phyloP scores from a whole-genome alignment of 1,140 invertebrate species.

The Bombus superbus region DNA sequence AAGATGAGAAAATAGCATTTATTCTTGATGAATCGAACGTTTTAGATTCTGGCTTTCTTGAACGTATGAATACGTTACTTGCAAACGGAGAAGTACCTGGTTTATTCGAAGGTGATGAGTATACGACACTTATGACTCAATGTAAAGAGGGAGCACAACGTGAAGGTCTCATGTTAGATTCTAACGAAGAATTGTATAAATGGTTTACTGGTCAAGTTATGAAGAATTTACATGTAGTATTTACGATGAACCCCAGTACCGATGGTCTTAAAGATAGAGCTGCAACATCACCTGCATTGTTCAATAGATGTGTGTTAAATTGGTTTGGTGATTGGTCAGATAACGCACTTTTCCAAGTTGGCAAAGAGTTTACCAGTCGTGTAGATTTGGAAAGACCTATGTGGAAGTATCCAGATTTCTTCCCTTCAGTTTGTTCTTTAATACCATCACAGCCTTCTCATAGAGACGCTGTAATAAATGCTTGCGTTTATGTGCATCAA shows the following conservation, averaged over 20 bases:
- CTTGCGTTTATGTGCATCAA: slow-evolving; percentile 99
- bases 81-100: slow-evolving; percentile 99
- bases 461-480: slow-evolving; percentile 98
- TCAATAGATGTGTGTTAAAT: slow-evolving; percentile 99
- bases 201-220: slow-evolving; percentile 99
- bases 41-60: slow-evolving; percentile 98
- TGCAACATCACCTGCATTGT: slow-evolving; percentile 98
- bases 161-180: slow-evolving; percentile 99
- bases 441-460: slow-evolving; percentile 91
- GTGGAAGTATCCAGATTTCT: slow-evolving; percentile 94
- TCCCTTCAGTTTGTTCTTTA: slow-evolving; percentile 92
- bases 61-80: slow-evolving; percentile 99
- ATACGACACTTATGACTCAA: slow-evolving; percentile 99
- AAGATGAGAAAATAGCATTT: slow-evolving; percentile 99
- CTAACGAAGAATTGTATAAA: slow-evolving; percentile 99
- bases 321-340: slow-evolving; percentile 99
- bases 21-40: slow-evolving; percentile 99
- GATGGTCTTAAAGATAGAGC: slow-evolving; percentile 99
- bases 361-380: slow-evolving; percentile 93
- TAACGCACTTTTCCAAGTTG: slow-evolving; percentile 97
- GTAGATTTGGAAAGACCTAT: slow-evolving; percentile 92
- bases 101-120: slow-evolving; percentile 97
- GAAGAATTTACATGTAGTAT: slow-evolving; percentile 99
- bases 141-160: slow-evolving; percentile 99
- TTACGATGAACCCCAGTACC: slow-evolving; percentile 99